A percentile compares a stretch with the other conserved stretches of the same genome.
phyloP scores from a whole-genome alignment of 1,140 invertebrate species.

The Venustaconcha ellipsiformis region DNA sequence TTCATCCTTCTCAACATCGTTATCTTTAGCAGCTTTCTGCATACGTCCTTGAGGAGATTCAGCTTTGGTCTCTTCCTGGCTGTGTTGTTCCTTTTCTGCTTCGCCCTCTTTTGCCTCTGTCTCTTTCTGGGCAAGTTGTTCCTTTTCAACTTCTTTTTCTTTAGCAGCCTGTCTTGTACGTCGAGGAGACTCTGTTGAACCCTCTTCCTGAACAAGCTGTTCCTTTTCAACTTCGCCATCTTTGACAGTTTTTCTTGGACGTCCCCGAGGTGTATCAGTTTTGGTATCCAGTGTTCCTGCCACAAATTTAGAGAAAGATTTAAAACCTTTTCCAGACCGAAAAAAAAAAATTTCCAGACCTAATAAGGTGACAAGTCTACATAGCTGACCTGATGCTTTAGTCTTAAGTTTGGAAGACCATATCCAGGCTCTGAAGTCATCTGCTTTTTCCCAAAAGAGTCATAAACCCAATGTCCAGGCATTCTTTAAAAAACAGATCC shows the following conservation, averaged over 20 bases:
- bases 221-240: neutral
- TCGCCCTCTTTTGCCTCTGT: slow-evolving; percentile 1
- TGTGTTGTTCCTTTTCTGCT: neutral
- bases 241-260: slow-evolving; percentile 2
- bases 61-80: neutral
- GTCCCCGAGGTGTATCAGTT: neutral
- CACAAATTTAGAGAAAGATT: too few relatives aligned
- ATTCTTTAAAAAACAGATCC: too few relatives aligned
- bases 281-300: neutral
- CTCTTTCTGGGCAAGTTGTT: neutral
- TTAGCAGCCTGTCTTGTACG: slow-evolving; percentile 10
- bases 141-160: neutral
- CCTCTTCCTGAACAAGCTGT: neutral
- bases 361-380: too few relatives aligned
- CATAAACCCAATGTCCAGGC: too few relatives aligned
- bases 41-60: slow-evolving; percentile 3
- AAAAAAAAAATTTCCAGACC: too few relatives aligned
- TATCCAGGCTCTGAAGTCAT: too few relatives aligned
- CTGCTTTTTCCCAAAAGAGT: too few relatives aligned
- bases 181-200: neutral
- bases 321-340: too few relatives aligned
- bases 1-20: neutral
- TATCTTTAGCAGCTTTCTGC: slow-evolving; percentile 6
- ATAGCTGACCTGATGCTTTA: too few relatives aligned
- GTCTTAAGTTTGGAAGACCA: too few relatives aligned